Evolutionary conservation across 2,113 vertebrate species (phyloP), one percentile per base, ranked within the genome.

Genomic region (Irena cyanogastra): DNA sequence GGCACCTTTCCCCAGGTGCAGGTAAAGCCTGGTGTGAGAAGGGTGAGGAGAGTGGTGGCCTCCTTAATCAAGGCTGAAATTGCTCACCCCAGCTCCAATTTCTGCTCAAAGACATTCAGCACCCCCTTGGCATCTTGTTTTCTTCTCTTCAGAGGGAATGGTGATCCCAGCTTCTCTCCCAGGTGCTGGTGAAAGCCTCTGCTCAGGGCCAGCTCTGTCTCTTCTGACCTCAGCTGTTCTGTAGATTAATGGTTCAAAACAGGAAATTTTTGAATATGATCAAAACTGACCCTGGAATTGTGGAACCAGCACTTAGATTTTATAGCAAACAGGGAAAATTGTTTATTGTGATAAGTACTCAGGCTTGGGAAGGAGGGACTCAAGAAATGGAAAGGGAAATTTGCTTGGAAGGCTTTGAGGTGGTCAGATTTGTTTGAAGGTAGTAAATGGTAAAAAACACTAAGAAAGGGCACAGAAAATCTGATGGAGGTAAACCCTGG

Each of bases 141-240:
- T 47, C 42, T 39, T 42, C 82, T 3, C 0, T 5, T 1, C 0
- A 15, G 30, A 49, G 33, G 24, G 53, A 75, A 47, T 30, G 31
- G 16, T 27, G n/a, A 56, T 41, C 49, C 15, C 27, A 57, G 27
- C 10, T 64, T 61, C 72, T 66, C 60, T 7, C 28, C 16, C 42
- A 33, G 53, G 17, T 23, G 16, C 8, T 45, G 49, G 3, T 24
- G 41, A n/a, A 52, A 77, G 13, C 3, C 11, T 60, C 39, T 15
- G 30, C 39, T 71, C 30, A 33, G 14, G 47, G 30, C 10, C 72
- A 83, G 2, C 30, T 60, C 27, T 45, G 15, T 5, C 33, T 68
- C 52, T 45, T 39, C 52, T n/a, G 69, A n/a, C 20, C 7, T 66
- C 23, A 5, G 8, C 2, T 79, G 17, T 41, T 65, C 21, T 30